Percentiles rank a stretch among this genome's conserved stretches.
Conservation (phyloP, 2,797 vertebrate species). For the Oreonectes daqikongensis region DNA sequence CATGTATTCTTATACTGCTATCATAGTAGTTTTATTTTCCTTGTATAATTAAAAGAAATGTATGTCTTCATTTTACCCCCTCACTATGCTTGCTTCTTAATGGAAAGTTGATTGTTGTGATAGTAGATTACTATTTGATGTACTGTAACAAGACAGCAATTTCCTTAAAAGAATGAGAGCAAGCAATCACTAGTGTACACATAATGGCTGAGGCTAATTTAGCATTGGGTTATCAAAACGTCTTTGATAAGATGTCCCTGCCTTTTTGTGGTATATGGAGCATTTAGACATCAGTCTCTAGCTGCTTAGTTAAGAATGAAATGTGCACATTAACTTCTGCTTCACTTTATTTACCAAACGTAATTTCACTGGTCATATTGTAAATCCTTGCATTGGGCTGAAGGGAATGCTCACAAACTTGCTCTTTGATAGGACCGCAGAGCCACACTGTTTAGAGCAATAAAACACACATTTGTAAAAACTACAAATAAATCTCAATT, state of each 20-base stretch:
- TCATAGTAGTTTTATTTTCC: background rate
- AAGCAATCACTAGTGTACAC: constrained; percentile 21
- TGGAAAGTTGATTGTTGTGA: constrained; percentile 64
- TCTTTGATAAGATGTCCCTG: background rate
- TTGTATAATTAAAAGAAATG: constrained; percentile 3
- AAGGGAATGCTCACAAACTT: background rate
- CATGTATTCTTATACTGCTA: constrained; percentile 5
- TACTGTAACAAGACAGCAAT: constrained; percentile 61
- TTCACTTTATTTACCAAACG: background rate
- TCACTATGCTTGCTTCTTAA: constrained; percentile 62
- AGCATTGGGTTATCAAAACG: constrained; percentile 11
- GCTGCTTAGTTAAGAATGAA: constrained; percentile 3
- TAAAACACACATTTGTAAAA: background rate
- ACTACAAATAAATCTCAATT: background rate
- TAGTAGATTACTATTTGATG: constrained; percentile 58
- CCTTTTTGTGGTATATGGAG: background rate
- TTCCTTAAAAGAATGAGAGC: constrained; percentile 50
- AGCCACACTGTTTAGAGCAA: background rate
- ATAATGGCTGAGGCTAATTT: constrained; percentile 32
- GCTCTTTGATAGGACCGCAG: background rate
- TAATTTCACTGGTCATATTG: background rate
- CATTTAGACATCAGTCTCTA: background rate
- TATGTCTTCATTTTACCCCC: constrained; percentile 55
- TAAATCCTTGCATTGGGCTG: background rate
- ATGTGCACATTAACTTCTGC: background rate